These are phyloP conservation scores for Capromys pilorides DNA, from an alignment of 2,797 vertebrate genomes.

Conservation along the genomic window DNA sequence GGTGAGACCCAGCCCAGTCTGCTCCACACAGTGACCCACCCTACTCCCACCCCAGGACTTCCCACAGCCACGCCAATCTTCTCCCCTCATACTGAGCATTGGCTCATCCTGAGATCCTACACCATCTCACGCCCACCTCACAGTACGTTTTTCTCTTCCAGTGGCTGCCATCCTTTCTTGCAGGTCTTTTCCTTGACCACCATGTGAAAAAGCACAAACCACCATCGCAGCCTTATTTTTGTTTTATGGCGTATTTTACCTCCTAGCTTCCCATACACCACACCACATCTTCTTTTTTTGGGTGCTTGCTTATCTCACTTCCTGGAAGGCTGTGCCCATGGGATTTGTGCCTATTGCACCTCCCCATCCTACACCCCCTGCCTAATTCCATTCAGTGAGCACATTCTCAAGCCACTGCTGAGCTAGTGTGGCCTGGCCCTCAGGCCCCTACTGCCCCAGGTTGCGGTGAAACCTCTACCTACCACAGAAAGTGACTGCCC, in stretches of 20 bases:
- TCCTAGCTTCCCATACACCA: background rate
- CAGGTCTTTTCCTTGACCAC: background rate
- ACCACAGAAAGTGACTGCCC: background rate
- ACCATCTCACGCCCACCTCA: background rate
- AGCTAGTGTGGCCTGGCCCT: background rate
- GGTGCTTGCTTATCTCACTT: background rate
- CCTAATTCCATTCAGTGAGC: background rate
- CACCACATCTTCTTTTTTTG: background rate
- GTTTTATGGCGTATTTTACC: background rate
- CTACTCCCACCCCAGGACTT: background rate
- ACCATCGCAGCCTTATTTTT: background rate
- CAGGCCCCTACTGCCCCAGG: background rate
- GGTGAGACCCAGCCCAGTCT: background rate
- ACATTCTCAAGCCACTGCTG: background rate
- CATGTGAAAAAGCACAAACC: background rate
- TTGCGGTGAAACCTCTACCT: background rate
- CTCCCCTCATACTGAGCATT: background rate
- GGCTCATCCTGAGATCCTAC: rapidly evolving
- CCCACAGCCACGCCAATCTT: rapidly evolving
- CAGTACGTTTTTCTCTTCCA: background rate
- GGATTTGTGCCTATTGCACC: background rate
- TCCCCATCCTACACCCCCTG: too few species aligned
- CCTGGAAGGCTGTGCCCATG: background rate
- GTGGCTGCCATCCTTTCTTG: rapidly evolving
- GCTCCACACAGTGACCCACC: rapidly evolving